A percentile compares a stretch with the other conserved stretches of the same genome.
Conservation (phyloP, 2,888 invertebrate genomes). For the Ecliptopera silaceata region DNA sequence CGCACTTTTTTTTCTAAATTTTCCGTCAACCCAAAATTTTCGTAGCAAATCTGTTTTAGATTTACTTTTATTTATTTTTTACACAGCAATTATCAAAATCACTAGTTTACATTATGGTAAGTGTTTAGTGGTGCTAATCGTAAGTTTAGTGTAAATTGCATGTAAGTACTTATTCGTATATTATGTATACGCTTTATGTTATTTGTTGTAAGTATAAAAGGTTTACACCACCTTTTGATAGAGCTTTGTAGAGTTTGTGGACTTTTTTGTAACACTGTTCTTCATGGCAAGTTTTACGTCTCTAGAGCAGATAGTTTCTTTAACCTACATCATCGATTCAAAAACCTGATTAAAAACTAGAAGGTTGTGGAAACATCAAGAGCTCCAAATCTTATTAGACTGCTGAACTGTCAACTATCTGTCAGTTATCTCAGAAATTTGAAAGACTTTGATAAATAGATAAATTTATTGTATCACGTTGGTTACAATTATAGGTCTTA, state of each 20-base stretch:
- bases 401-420: not conserved
- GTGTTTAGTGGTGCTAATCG: slow-evolving; percentile 42
- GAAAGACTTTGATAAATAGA: too few species aligned
- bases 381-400: not conserved
- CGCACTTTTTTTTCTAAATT: slow-evolving; percentile 72
- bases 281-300: too few species aligned
- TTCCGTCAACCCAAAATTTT: slow-evolving; percentile 69
- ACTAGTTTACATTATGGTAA: slow-evolving; percentile 72
- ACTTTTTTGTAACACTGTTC: too few species aligned
- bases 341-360: too few species aligned
- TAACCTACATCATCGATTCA: too few species aligned
- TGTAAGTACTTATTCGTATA: not conserved
- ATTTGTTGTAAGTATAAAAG: too few species aligned
- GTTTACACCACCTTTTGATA: too few species aligned
- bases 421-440: not conserved
- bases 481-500: too few species aligned
- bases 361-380: not conserved
- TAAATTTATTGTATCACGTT: too few species aligned
- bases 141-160: not conserved
- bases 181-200: not conserved
- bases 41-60: slow-evolving; percentile 57
- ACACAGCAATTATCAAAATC: slow-evolving; percentile 61
- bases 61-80: slow-evolving; percentile 58
- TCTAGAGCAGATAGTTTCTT: too few species aligned
- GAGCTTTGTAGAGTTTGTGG: too few species aligned